Evolutionary conservation across 1,140 invertebrate species (phyloP).

Genomic region (Xylocopa sonorina): DNA sequence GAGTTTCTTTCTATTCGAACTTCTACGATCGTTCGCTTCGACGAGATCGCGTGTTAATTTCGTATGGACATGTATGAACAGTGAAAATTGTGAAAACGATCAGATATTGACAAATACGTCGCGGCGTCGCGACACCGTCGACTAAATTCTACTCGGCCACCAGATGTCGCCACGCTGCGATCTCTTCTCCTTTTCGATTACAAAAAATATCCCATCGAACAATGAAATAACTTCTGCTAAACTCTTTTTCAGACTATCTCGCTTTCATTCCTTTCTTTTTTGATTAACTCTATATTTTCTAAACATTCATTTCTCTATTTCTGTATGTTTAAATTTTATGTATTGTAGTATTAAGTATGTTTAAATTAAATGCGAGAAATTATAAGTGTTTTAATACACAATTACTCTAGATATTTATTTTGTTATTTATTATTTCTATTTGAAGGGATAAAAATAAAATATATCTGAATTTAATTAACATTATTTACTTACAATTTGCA

Average conservation of each 20-base stretch:
- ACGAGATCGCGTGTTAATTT: not conserved
- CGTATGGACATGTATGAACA: slow-evolving; percentile 28
- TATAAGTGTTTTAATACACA: too few species aligned
- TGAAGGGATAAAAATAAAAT: too few species aligned
- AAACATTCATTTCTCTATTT: too few species aligned
- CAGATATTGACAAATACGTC: slow-evolving; percentile 74
- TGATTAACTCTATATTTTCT: too few species aligned
- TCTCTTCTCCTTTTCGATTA: slow-evolving; percentile 8
- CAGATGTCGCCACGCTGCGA: slow-evolving; percentile 49
- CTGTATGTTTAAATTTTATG: too few species aligned
- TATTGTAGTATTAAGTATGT: too few species aligned
- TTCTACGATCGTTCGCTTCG: not conserved
- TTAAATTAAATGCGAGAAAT: too few species aligned
- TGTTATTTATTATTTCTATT: too few species aligned
- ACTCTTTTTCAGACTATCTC: not conserved
- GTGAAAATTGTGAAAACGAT: slow-evolving; percentile 58
- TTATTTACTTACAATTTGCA: too few species aligned
- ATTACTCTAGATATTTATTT: too few species aligned
- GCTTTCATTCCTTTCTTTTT: too few species aligned
- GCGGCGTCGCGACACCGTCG: slow-evolving; percentile 70
- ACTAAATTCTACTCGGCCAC: slow-evolving; percentile 42
- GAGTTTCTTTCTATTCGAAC: not conserved
- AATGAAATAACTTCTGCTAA: not conserved
- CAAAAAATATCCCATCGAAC: not conserved
- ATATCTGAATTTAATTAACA: too few species aligned